Conservation (phyloP, 2,888 invertebrate genomes). For the Gasteruption jaculator region DNA sequence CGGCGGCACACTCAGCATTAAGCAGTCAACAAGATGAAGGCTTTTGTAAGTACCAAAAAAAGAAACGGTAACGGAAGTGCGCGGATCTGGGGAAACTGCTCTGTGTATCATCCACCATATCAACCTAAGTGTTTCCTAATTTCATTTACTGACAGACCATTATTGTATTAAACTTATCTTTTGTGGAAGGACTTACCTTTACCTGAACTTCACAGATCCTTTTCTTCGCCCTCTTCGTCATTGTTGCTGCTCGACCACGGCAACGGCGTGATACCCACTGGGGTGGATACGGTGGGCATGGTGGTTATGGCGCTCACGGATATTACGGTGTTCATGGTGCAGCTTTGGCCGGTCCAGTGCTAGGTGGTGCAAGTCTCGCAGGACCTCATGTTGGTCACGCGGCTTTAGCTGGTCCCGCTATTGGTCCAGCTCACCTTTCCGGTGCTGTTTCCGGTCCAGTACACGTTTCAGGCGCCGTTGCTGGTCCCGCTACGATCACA, state of each 20-base stretch:
- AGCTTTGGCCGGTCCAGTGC: conserved; percentile 39
- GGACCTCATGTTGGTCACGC: conserved; percentile 42
- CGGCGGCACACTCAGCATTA: conserved; percentile 43
- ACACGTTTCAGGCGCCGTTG: conserved; percentile 46
- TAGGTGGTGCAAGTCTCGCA: conserved; percentile 36
- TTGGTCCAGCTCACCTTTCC: conserved; percentile 41
- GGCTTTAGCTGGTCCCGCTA: conserved; percentile 38
- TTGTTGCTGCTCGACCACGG: conserved; percentile 31
- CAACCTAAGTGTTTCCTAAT: no score
- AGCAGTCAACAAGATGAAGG: conserved; percentile 46
- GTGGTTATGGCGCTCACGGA: conserved; percentile 24
- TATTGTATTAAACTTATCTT: no score
- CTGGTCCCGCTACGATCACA: conserved; percentile 42
- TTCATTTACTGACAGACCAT: no score
- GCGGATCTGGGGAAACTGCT: conserved; percentile 7
- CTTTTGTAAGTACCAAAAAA: conserved; percentile 44
- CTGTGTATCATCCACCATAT: no score
- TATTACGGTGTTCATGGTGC: conserved; percentile 35
- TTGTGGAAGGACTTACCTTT: no score
- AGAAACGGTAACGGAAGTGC: conserved; percentile 27
- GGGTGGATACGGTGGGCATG: conserved; percentile 26
- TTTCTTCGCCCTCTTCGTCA: conserved; percentile 33
- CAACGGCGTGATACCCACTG: conserved; percentile 36
- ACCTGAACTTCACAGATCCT: conserved; percentile 39
- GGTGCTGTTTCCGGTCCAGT: conserved; percentile 43